Evolutionary conservation across 23 tunicate species (phyloP).

Genomic region (Corella eumyota): DNA sequence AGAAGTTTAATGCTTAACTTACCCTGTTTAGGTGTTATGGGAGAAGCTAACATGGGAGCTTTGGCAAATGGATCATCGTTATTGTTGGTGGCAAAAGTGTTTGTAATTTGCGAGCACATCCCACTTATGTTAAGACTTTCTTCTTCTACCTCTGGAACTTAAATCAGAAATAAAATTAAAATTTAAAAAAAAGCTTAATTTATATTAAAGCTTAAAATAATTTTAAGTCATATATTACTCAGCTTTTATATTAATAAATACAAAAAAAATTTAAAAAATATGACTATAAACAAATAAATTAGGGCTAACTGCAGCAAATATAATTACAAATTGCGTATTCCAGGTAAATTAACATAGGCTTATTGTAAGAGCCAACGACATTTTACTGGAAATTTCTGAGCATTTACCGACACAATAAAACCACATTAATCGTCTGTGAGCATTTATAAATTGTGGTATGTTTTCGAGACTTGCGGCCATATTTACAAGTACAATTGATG

Average conservation of each 20-base stretch:
- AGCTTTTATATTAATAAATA: not conserved
- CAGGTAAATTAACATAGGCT: no score
- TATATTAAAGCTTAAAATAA: no score
- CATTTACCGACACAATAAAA: no score
- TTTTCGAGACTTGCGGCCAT: no score
- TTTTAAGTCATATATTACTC: not conserved
- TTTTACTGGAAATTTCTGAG: no score
- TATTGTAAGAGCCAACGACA: no score
- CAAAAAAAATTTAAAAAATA: constrained; percentile 1
- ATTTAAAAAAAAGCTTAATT: no score
- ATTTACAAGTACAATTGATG: no score
- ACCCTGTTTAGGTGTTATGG: constrained; percentile 27
- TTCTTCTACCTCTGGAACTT: constrained; percentile 78
- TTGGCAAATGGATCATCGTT: constrained; percentile 88
- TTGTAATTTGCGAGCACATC: constrained; percentile 33
- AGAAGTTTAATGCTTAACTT: not conserved
- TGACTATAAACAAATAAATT: not conserved
- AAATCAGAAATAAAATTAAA: not conserved
- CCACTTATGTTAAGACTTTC: constrained; percentile 16
- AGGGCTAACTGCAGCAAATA: no score
- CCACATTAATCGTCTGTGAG: no score
- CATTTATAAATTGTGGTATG: no score
- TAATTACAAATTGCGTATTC: no score
- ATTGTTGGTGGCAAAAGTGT: constrained; percentile 24
- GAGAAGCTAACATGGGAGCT: constrained; percentile 95